These are phyloP conservation scores for Typhlichthys subterraneus DNA, from an alignment of 2,797 vertebrate species.

Conservation along the genomic window DNA sequence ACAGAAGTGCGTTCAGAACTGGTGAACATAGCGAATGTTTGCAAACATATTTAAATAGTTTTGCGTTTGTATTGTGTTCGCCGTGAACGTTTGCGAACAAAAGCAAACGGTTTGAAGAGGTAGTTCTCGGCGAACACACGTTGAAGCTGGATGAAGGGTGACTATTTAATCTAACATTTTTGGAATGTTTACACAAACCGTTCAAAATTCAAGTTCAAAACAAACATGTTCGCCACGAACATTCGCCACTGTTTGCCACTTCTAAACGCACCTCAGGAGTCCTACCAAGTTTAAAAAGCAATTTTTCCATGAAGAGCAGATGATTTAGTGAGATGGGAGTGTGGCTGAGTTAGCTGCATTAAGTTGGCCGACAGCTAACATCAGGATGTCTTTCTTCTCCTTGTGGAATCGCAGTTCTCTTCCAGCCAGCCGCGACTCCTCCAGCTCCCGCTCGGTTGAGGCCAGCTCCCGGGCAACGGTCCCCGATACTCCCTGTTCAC, in stretches of 20 bases:
- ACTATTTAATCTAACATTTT: no score
- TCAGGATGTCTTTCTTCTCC: slow-evolving; percentile 87
- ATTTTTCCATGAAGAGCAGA: neutral
- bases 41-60: no score
- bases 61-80: no score
- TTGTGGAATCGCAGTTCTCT: slow-evolving; percentile 94
- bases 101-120: no score
- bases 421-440: slow-evolving; percentile 92
- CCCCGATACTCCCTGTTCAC: slow-evolving; percentile 86
- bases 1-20: slow-evolving; percentile 14
- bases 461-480: slow-evolving; percentile 89
- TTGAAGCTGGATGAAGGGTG: no score
- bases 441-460: slow-evolving; percentile 89
- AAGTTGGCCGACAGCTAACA: slow-evolving; percentile 83
- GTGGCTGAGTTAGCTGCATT: slow-evolving; percentile 80
- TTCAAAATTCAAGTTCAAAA: no score
- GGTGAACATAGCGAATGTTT: no score
- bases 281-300: slow-evolving; percentile 25
- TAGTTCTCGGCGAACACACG: no score
- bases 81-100: no score
- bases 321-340: slow-evolving; percentile 77
- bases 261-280: slow-evolving; percentile 40
- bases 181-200: no score
- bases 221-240: no score
- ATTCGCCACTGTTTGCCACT: no score